Evolutionary conservation across 2,113 vertebrate genomes (phyloP), one percentile per base, ranked within the genome.

Genomic region (Cyphomyrus plagiostoma): DNA sequence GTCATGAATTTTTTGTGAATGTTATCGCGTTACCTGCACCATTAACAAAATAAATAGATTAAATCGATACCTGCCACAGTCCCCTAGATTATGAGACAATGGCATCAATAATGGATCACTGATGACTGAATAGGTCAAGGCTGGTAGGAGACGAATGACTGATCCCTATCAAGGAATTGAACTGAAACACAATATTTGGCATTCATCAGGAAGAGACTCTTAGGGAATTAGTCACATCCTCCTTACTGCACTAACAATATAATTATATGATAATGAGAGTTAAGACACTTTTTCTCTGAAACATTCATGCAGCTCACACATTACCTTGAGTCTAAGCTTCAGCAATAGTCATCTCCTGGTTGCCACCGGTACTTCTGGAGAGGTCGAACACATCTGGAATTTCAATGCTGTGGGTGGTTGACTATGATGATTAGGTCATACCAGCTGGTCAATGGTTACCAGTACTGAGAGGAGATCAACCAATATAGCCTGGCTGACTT

Each of bases 61-160:
- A 87, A 84, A 84, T 84, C 82, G 82, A 84, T 84, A 87, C 85
- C 50, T 39, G 48, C 49, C 50, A 39, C 26, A 87, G 85, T 53
- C 85, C 50, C 35, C 50, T 35, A 87, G 58, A 86, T 46, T 45
- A 26, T 70, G 58, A 26, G 45, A 87, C 58, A 86, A 86, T 26
- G 49, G 84, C 82, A 89, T 89, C 83, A 89, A 89, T 89, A 89
- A 89, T 89, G 58, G 84, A 89, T 89, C 10, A 17, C 17, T 86
- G 84, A 74, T 89, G 84, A 83, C 84, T 74, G 84, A 30, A 84
- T 26, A 46, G 13, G 42, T 17, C 53, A 66, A 30, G 62, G 26
- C 83, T 89, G 70, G 84, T 13, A 50, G 66, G 83, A 87, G 62
- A 23, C 2, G 21, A 84, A 86, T 74, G 89, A 89, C 83, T 39